phyloP scores from a whole-genome alignment of 2,797 vertebrate genomes.

The Aeoliscus strigatus region DNA sequence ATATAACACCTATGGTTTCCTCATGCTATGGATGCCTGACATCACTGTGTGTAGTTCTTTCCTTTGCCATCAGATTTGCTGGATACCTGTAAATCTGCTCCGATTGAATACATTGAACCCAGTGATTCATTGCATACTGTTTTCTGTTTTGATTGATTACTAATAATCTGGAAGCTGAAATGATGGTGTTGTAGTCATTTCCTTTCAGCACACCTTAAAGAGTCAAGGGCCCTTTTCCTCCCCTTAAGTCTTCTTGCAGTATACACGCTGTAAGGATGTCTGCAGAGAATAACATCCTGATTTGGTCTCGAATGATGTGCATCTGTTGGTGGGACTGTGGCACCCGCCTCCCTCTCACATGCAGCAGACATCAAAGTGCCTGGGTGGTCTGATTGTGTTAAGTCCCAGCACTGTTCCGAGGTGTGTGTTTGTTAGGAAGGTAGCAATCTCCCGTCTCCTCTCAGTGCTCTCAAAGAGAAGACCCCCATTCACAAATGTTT shows the following conservation, averaged over 20 bases:
- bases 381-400: conserved; percentile 55
- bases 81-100: conserved; percentile 27
- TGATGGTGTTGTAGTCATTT: conserved; percentile 40
- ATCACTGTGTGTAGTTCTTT: conserved; percentile 4
- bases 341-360: conserved; percentile 32
- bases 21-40: conserved; percentile 9
- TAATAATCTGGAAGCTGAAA: conserved; percentile 30
- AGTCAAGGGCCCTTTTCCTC: conserved; percentile 52
- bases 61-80: conserved; percentile 36
- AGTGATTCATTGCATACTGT: conserved; percentile 16
- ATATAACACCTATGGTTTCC: conserved; percentile 17
- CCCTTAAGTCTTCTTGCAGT: conserved; percentile 44
- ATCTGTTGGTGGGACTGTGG: conserved; percentile 53
- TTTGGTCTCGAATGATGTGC: conserved; percentile 47
- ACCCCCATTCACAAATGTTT: conserved; percentile 28
- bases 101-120: conserved; percentile 47
- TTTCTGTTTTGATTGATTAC: conserved; percentile 19
- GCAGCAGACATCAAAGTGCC: conserved; percentile 60
- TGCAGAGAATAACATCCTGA: conserved; percentile 71
- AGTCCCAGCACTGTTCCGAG: conserved; percentile 33
- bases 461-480: conserved; percentile 51
- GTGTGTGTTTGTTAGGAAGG: conserved; percentile 54
- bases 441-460: conserved; percentile 44
- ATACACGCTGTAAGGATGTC: conserved; percentile 56
- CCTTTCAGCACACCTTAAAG: conserved; percentile 60